Percentiles rank a stretch among this genome's conserved stretches.
These are phyloP conservation scores for Bhutanitis thaidina DNA, from an alignment of 2,888 invertebrate species.

Conservation along the genomic window DNA sequence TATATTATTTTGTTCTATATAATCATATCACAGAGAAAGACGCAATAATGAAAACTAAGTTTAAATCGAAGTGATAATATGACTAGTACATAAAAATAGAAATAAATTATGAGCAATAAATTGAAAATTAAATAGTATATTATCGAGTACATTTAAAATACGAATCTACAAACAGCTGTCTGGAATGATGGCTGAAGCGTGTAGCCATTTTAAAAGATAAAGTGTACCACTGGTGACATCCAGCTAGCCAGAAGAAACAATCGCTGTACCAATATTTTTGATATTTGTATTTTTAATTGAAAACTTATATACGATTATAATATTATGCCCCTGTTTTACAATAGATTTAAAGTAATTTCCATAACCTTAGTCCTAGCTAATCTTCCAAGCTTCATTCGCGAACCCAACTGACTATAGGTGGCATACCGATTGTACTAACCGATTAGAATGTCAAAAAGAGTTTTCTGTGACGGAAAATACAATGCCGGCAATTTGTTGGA, in stretches of 20 bases:
- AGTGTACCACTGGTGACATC: background rate
- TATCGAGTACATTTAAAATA: slow-evolving; percentile 9
- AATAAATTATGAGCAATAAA: slow-evolving; percentile 37
- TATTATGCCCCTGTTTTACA: slow-evolving; percentile 6
- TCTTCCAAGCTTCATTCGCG: background rate
- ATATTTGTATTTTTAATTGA: slow-evolving; percentile 4
- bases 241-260: background rate
- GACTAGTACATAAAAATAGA: slow-evolving; percentile 62
- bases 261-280: slow-evolving; percentile 7
- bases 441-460: too few relatives aligned
- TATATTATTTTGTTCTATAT: slow-evolving; percentile 60
- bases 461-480: too few relatives aligned
- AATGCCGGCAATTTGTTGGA: too few relatives aligned
- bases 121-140: slow-evolving; percentile 35
- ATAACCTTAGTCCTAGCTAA: background rate
- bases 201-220: background rate
- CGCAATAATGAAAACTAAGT: slow-evolving; percentile 41
- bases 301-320: slow-evolving; percentile 11
- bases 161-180: background rate
- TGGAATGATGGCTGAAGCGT: background rate
- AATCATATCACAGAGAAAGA: slow-evolving; percentile 69
- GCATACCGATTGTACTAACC: too few relatives aligned
- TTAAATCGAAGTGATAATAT: slow-evolving; percentile 56
- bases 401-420: too few relatives aligned
- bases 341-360: background rate